Evolutionary conservation across 1,140 invertebrate genomes (phyloP).

Genomic region (Rhopalosiphum maidis): DNA sequence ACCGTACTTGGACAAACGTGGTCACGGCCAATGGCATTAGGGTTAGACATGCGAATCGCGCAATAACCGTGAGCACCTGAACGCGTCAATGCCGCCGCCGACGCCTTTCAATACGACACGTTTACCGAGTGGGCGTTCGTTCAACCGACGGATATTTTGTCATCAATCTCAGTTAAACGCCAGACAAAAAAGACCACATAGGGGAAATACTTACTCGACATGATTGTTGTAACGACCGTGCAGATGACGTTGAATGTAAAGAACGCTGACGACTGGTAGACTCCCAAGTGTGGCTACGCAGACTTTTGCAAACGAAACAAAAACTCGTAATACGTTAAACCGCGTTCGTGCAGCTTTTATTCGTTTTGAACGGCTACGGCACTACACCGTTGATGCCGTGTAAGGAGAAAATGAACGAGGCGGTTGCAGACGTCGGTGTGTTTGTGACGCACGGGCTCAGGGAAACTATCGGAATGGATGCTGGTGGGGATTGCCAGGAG

Average conservation of each 20-base stretch:
- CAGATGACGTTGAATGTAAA: background rate
- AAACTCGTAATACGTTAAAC: background rate
- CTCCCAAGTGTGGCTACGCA: background rate
- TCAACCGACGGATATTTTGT: background rate
- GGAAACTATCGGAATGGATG: background rate
- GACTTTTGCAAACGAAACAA: background rate
- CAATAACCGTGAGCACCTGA: background rate
- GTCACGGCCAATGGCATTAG: background rate
- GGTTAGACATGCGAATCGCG: background rate
- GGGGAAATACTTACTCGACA: constrained; percentile 32
- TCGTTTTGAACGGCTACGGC: background rate
- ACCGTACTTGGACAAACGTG: background rate
- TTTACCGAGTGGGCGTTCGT: too few species aligned
- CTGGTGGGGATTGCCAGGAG: background rate
- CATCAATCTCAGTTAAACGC: background rate
- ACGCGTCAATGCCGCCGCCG: background rate
- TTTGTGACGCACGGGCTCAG: background rate
- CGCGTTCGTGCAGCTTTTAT: background rate
- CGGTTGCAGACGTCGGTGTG: background rate
- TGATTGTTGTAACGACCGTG: background rate
- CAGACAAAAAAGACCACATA: background rate
- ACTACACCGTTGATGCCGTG: background rate
- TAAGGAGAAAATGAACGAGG: constrained; percentile 31
- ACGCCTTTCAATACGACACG: background rate
- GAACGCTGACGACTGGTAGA: background rate